A percentile compares a stretch with the other conserved stretches of the same genome.
Evolutionary conservation across 2,113 vertebrate species (phyloP).

Genomic region (Hystrix brachyura): DNA sequence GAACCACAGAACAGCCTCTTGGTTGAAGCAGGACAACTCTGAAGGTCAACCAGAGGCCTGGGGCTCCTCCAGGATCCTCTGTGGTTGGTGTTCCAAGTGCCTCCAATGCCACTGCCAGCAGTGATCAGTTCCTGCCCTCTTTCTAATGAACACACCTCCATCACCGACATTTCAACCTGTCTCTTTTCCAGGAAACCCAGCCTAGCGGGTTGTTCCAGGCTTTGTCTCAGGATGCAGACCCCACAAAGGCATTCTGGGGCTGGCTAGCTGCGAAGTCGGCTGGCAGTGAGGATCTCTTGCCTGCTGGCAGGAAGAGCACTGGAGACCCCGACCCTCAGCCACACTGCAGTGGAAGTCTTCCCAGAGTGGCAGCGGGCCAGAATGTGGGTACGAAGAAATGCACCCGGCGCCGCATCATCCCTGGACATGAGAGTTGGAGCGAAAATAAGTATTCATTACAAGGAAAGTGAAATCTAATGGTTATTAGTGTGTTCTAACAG

Average conservation of each 20-base stretch:
- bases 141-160: not conserved
- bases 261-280: not conserved
- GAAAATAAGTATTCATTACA: not conserved
- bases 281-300: not conserved
- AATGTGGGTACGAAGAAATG: not conserved
- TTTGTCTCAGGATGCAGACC: not conserved
- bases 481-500: not conserved
- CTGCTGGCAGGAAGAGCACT: not conserved
- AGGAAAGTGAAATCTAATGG: not conserved
- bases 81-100: too few species aligned
- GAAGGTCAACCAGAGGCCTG: not conserved
- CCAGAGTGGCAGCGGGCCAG: not conserved
- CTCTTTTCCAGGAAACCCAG: not conserved
- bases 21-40: not conserved
- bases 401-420: not conserved
- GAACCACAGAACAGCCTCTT: not conserved
- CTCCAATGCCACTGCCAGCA: not conserved
- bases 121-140: not conserved
- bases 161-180: not conserved
- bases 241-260: not conserved
- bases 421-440: not conserved
- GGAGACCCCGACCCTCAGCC: not conserved
- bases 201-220: not conserved
- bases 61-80: accelerated
- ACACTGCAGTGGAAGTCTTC: not conserved